phyloP scores from a whole-genome alignment of 2,888 invertebrate species.

The Mimumesa dahlbomi region DNA sequence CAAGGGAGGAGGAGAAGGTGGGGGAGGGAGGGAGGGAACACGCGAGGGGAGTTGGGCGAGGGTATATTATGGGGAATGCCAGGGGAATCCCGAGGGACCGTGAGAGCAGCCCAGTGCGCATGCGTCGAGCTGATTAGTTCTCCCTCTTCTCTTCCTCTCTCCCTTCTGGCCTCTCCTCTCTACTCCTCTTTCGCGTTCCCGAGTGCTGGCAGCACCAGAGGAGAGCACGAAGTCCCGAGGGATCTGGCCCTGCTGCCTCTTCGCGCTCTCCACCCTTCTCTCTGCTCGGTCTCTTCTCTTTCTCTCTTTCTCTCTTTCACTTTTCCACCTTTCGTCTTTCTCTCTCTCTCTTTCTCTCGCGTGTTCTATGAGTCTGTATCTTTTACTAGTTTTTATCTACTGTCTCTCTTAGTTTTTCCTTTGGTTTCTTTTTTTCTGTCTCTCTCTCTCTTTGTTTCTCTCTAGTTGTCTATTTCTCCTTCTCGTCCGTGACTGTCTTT shows the following conservation, averaged over 20 bases:
- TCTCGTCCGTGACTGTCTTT: background rate
- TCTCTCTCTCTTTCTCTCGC: slow-evolving; percentile 27
- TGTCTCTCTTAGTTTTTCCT: slow-evolving; percentile 27
- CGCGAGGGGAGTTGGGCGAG: slow-evolving; percentile 61
- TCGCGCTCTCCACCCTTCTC: slow-evolving; percentile 52
- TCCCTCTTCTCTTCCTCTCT: slow-evolving; percentile 59
- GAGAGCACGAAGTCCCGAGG: slow-evolving; percentile 76
- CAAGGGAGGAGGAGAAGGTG: slow-evolving; percentile 29
- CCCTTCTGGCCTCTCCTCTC: slow-evolving; percentile 37
- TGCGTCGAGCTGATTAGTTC: slow-evolving; percentile 79
- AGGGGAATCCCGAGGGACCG: slow-evolving; percentile 75
- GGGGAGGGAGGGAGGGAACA: slow-evolving; percentile 43
- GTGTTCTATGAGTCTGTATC: too few relatives aligned
- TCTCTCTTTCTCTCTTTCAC: slow-evolving; percentile 37
- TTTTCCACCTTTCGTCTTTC: slow-evolving; percentile 40
- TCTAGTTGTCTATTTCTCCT: slow-evolving; percentile 35
- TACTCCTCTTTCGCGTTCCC: slow-evolving; percentile 65
- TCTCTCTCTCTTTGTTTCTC: slow-evolving; percentile 25
- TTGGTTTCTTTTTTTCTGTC: slow-evolving; percentile 24
- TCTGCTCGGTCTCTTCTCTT: slow-evolving; percentile 35
- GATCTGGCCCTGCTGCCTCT: slow-evolving; percentile 73
- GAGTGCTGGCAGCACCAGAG: slow-evolving; percentile 77
- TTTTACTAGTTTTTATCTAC: slow-evolving; percentile 25
- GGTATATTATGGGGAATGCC: slow-evolving; percentile 76
- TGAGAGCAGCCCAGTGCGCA: slow-evolving; percentile 72